A percentile compares a stretch with the other conserved stretches of the same genome.
Evolutionary conservation across 2,888 invertebrate genomes (phyloP).

Genomic region (Protophormia terraenovae): DNA sequence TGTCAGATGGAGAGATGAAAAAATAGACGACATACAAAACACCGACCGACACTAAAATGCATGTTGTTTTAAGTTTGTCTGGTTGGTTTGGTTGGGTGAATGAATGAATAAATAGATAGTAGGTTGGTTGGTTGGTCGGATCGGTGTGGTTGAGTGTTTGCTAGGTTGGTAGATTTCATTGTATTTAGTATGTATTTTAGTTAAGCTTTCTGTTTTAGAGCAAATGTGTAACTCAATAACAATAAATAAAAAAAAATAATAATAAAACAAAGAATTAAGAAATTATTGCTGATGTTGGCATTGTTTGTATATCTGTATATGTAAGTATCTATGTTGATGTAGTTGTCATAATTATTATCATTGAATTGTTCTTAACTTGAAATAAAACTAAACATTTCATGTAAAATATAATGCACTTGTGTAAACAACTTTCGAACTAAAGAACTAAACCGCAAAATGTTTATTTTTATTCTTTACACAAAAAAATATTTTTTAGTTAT

Average conservation of each 20-base stretch:
- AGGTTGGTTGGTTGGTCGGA: neutral
- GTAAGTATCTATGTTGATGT: too few species aligned
- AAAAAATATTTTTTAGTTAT: neutral
- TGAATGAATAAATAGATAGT: neutral
- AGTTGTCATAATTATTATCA: neutral
- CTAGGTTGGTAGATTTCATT: neutral
- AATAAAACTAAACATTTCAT: neutral
- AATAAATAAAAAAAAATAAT: neutral
- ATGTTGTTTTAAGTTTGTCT: neutral
- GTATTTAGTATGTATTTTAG: neutral
- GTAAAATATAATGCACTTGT: slow-evolving; percentile 16
- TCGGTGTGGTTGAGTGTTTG: slow-evolving; percentile 13
- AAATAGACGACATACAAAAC: slow-evolving; percentile 2
- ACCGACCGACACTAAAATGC: neutral
- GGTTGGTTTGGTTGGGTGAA: neutral
- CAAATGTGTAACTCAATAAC: slow-evolving; percentile 31
- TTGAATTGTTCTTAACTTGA: neutral
- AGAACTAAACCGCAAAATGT: neutral
- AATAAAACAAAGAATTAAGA: slow-evolving; percentile 37
- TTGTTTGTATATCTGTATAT: too few species aligned
- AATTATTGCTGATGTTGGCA: slow-evolving; percentile 41
- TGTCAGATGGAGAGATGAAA: neutral
- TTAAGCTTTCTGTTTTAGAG: slow-evolving; percentile 7
- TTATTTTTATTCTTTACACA: neutral
- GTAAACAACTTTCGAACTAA: neutral